Evolutionary conservation across 2,113 vertebrate species (phyloP), one percentile per base, ranked within the genome.

Genomic region (Hassar affinis): DNA sequence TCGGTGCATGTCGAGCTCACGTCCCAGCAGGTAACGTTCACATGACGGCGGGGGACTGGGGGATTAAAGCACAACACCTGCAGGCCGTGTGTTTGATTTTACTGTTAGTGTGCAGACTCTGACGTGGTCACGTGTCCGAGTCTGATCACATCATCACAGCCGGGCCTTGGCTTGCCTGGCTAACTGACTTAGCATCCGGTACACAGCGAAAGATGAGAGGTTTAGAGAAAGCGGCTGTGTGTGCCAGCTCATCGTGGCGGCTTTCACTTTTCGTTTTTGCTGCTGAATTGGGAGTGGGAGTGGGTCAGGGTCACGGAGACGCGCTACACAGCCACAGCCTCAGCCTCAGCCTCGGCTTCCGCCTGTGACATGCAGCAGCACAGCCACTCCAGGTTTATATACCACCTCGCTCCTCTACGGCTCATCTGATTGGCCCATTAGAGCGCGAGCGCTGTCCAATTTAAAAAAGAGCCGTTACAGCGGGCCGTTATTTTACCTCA

Each of bases 1-100:
- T 94, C 95, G 87, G 90, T 98, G 84, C 97, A 97, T 88, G 97
- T 97, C 69, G 97, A 99, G 88, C 94, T 99, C 90, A 96, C 95
- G 0, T 98, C 96, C 42, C 97, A 99, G 93, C 97, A 98, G 96
- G 97, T 97, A 94, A 35, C 18, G 1, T 12, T 2, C 2, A 22
- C 64, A 22, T 68, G 7, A 72, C 20, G 2, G 33, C 82, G 15
- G n/a, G n/a, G n/a, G 7, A 72, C 20, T 1, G 38, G 38, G 38
- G 38, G 38, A 42, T 3, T 6, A 42, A 38, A 15, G 15, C 69
- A 74, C 25, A n/a, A 15, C 12, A 33, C 27, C 6, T 38, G 14
- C 22, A 0, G 1, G 12, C 7, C 12, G 8, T 17, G 14, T 1
- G 0, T 3, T 76, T 54, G 35, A 35, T 35, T 12, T 33, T 0